Base-by-base conservation (phyloP, 2,888 invertebrate genomes). In the Aspidapion aeneum region DNA sequence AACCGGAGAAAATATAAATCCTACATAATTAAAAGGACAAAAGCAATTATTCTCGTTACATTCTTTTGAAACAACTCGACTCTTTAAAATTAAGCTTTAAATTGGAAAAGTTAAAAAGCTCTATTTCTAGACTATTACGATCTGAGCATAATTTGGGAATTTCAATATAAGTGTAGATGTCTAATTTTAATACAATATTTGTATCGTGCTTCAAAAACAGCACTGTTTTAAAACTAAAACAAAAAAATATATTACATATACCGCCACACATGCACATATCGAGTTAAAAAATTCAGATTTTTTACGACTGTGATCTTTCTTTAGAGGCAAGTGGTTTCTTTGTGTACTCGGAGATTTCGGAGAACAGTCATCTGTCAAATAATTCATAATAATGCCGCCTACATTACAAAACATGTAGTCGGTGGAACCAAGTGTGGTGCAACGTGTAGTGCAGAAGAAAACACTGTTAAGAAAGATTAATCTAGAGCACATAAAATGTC, bases 301-400 rank as follows among this genome's bases (percentile, higher is more conserved):
- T 63, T 63, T 57, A 60, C 55, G 48, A 21, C 35, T 55, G 35
- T 63, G 60, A 60, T 60, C 63, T 63, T 52, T 51, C n/a, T 17
- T 55, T 55, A 18, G 55, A 54, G 58, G 35, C 58, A 57, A 52
- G 61, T 57, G 50, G 54, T 16, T 17, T 18, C 35, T 59, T 58
- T 54, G 50, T 50, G 35, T 50, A 63, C 50, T 63, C 49, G 48
- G 55, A 22, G 50, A 60, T 63, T n/a, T n/a, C n/a, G 35, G 12
- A 35, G 5, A 35, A 12, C 12, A 3, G 63, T 68, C 67, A 64
- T 56, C 61, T 66, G 69, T 66, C 70, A 65, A 68, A 69, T 69
- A 69, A 67, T 61, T 70, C 68, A 66, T 62, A 63, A 62, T 66
- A 63, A 57, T 21, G 63, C 62, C 66, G 65, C 66, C 68, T 65